Base-by-base conservation (phyloP, 30 jellyfish, hydroid and myxozoan species). In the Chrysaora quinquecirrha region DNA sequence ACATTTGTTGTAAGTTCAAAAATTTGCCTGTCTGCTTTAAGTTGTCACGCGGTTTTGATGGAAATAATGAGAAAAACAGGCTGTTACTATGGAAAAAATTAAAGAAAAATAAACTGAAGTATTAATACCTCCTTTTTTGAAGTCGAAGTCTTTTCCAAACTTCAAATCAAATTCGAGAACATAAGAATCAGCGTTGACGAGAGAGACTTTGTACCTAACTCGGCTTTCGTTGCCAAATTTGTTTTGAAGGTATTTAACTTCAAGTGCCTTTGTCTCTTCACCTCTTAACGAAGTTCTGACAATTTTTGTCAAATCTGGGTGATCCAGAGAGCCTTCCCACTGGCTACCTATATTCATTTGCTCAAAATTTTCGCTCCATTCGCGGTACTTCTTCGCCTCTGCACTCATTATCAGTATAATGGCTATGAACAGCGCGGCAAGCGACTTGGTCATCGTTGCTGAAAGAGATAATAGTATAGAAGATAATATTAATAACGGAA, bases 301-400 rank as follows among this genome's bases (percentile, higher is more conserved):
- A 20, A 67, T 32, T 31, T 67, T 67, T 19, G 79, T 67, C 79
- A 67, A 32, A 4, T 32, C 61, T 27, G 79, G 79, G 20, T 67
- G 79, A 33, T 67, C 79, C 79, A 29, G 12, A 67, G 79, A 67
- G 19, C 35, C 35, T 19, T 67, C 30, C 79, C 79, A 67, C 32
- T 67, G 79, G 50, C 50, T 20, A 25, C 79, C 79, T 25, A 33
- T 29, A 9, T 10, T 29, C 50, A 23, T 67, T 3, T 29, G 23
- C 64, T 67, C 79, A 33, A 67, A 67, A 32, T 67, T 60, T 67
- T 67, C 79, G 0, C 7, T 32, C 79, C 79, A 67, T 10, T 11
- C 7, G 12, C 20, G 58, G 58, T 43, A 43, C 12, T 9, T 16
- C 58, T 30, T 21, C 21, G 34, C 65, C n/a, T n/a, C n/a, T n/a